A percentile compares a stretch with the other conserved stretches of the same genome.
Conservation (phyloP, 2,797 vertebrate species). For the Spheniscus humboldti region DNA sequence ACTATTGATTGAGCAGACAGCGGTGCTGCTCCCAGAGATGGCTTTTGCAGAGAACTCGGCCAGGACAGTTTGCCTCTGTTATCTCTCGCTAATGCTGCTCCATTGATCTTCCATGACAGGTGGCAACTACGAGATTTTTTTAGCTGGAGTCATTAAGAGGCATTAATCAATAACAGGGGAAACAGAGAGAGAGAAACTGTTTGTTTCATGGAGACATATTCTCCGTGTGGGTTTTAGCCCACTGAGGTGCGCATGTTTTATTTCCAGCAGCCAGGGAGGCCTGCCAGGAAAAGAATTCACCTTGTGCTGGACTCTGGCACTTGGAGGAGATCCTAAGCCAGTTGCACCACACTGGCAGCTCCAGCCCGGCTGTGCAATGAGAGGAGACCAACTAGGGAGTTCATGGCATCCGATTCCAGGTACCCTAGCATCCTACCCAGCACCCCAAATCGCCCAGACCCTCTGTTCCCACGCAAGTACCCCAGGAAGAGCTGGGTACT, state of each 20-base stretch:
- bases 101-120: conserved; percentile 43
- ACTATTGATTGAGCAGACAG: conserved; percentile 13
- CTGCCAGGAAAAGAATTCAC: conserved; percentile 7
- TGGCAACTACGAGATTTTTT: background rate
- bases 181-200: background rate
- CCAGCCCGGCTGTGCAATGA: background rate
- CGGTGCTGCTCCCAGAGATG: background rate
- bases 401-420: background rate
- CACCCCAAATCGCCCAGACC: background rate
- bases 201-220: background rate
- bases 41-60: background rate
- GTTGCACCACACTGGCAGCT: background rate
- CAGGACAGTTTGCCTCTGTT: background rate
- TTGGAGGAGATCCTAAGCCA: background rate
- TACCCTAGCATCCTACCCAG: background rate
- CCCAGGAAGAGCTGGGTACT: background rate
- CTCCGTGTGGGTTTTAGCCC: background rate
- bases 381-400: background rate
- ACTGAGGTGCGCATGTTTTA: accelerated
- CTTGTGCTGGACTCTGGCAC: background rate
- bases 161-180: conserved; percentile 21
- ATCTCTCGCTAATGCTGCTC: background rate
- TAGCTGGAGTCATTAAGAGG: conserved; percentile 28
- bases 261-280: background rate
- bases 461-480: background rate